Conservation (phyloP, 2,888 invertebrate species). For the Micoletzkya japonica region DNA sequence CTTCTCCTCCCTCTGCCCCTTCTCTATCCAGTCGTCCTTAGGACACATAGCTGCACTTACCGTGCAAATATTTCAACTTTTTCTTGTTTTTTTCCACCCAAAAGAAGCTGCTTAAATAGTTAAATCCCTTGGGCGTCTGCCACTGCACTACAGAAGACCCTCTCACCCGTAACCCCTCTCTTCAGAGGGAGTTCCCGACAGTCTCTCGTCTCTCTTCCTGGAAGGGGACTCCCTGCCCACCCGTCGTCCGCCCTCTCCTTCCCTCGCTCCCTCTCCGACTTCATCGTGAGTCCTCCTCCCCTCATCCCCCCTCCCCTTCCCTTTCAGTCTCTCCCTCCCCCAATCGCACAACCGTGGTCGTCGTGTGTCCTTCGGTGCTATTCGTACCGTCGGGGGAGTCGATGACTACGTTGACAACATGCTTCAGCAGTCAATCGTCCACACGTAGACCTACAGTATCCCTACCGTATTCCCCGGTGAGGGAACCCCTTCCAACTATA, state of each 20-base stretch:
- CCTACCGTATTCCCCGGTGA: no score
- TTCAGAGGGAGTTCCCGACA: conserved; percentile 1
- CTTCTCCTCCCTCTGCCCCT: no score
- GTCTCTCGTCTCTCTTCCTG: neutral
- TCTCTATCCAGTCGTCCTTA: no score
- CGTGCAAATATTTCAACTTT: no score
- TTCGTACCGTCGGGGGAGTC: conserved; percentile 12
- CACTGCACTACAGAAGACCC: no score
- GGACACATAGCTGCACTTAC: no score
- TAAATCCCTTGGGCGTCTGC: no score
- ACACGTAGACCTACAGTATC: no score
- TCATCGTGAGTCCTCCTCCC: neutral
- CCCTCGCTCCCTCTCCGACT: neutral
- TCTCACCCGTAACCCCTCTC: no score
- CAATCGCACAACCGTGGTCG: neutral
- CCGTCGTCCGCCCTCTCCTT: neutral
- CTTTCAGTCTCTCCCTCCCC: conserved; percentile 10
- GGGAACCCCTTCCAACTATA: no score
- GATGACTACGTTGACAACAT: conserved; percentile 20
- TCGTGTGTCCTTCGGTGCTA: conserved; percentile 21
- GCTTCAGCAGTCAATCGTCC: conserved; percentile 1
- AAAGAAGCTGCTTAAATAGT: no score
- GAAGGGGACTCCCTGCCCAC: neutral
- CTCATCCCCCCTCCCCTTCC: neutral
- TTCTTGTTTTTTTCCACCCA: no score